phyloP scores from a whole-genome alignment of 2,888 invertebrate genomes.

The Chydorus sphaericus region DNA sequence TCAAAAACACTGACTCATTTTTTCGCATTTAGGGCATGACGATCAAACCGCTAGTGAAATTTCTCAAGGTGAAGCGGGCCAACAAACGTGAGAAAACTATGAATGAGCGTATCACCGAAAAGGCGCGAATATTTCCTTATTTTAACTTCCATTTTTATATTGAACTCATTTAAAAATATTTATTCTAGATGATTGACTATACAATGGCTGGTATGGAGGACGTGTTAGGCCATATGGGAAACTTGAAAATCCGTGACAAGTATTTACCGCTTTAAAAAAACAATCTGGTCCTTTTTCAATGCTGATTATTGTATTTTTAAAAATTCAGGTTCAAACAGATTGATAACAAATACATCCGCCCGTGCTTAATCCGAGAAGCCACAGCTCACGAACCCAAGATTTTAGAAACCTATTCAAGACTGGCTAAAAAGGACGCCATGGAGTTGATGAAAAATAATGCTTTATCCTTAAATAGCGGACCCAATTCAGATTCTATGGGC shows the following conservation, averaged over 20 bases:
- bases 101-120: constrained; percentile 92
- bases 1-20: constrained; percentile 9
- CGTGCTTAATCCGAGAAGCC: constrained; percentile 67
- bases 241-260: constrained; percentile 82
- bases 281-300: neutral
- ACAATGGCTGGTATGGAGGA: constrained; percentile 95
- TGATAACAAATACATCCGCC: constrained; percentile 84
- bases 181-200: constrained; percentile 77
- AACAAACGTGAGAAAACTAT: constrained; percentile 80
- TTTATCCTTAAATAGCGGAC: neutral
- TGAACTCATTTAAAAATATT: neutral
- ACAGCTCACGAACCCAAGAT: constrained; percentile 62
- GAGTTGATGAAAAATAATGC: too few relatives aligned
- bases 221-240: constrained; percentile 85
- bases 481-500: constrained; percentile 66
- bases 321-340: constrained; percentile 75
- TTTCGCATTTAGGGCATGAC: constrained; percentile 63
- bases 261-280: constrained; percentile 25
- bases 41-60: constrained; percentile 91
- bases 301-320: neutral
- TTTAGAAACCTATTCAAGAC: constrained; percentile 79
- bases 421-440: constrained; percentile 86
- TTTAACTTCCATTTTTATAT: neutral
- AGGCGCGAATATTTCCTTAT: constrained; percentile 42
- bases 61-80: constrained; percentile 81